Evolutionary conservation across 2,888 invertebrate genomes (phyloP), one percentile per base, ranked within the genome.

Genomic region (Punctoribates punctum): DNA sequence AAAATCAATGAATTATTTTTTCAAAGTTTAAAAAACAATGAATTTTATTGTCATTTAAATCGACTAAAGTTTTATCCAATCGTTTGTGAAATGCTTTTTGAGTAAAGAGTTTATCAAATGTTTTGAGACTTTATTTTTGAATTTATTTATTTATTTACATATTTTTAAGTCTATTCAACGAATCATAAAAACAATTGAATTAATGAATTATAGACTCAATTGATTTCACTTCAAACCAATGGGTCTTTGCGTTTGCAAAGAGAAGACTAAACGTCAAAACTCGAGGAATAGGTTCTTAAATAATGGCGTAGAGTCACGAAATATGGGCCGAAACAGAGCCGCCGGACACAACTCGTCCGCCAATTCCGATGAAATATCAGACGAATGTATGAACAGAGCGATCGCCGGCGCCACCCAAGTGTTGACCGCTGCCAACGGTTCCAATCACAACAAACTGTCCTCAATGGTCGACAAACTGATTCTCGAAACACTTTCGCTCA

Each of bases 401-500:
- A 62, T 62, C 9, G 29, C 29, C 29, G 15, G 9, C n/a, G 9
- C 62, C 3, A 17, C 3, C 15, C 8, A 27, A 11, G 25, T 62
- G 29, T 34, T 42, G 9, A 34, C 9, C 1, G 20, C 70, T 13
- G 23, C 23, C 70, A 38, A 34, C 17, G 73, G 75, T 25, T 76
- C 73, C 23, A 78, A 75, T 42, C 25, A 67, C n/a, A 57, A 11
- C 25, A 73, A 76, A 76, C 70, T 79, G 48, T 77, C 78, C n/a
- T 62, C 75, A 17, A 38, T 57, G 15, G 81, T 92, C 27, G 91
- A 92, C 82, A 87, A 88, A 78, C 87, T 94, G 73, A 91, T 95
- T 25, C 85, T 91, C 74, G 91, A 94, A 83, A 92, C 93, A 20
- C 85, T 94, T 34, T 87, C 88, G 74, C 88, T 92, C 51, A 92